Evolutionary conservation across 2,113 vertebrate species (phyloP), one percentile per base, ranked within the genome.

Genomic region (Eptatretus burgeri): DNA sequence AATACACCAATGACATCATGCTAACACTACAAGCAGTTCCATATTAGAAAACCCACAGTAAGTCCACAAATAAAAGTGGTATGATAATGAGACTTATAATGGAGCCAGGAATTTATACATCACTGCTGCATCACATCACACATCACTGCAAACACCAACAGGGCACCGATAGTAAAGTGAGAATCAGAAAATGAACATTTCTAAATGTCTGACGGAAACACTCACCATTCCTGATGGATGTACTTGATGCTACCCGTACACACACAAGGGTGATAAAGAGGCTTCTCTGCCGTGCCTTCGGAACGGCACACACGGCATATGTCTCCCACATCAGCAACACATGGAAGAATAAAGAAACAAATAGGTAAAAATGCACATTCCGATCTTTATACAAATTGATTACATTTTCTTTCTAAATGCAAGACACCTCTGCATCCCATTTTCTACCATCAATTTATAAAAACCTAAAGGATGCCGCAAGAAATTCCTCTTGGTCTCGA

Each of bases 201-300:
- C 3, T 41, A 41, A 41, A 41, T 41, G 27, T 5, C 27, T 41
- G 27, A 41, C 7, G 27, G 7, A 41, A 41, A 60, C 68, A 76
- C 84, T 79, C 76, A 98, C 91, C 91, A 98, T 78, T 98, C 91
- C 72, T 98, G 91, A 75, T 98, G 91, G 69, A 98, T 98, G 69
- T 93, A 98, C 72, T 98, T 98, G 78, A 98, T 98, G 77, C 91
- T 98, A 77, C 91, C 91, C 66, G 91, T 98, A 76, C 91, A 98
- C 60, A 98, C 91, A 72, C 91, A 98, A 0, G 91, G 91, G 71
- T 98, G 89, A 72, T 93, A 98, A 14, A 98, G 80, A 8, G 89
- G 91, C 69, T 96, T 98, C 73, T 98, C 91, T 1, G 80, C 79
- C 64, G 85, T 96, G 74, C 89, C 91, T 76, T 98, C 91, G 1